phyloP scores from a whole-genome alignment of 2,888 invertebrate species.

The Dugesia japonica region DNA sequence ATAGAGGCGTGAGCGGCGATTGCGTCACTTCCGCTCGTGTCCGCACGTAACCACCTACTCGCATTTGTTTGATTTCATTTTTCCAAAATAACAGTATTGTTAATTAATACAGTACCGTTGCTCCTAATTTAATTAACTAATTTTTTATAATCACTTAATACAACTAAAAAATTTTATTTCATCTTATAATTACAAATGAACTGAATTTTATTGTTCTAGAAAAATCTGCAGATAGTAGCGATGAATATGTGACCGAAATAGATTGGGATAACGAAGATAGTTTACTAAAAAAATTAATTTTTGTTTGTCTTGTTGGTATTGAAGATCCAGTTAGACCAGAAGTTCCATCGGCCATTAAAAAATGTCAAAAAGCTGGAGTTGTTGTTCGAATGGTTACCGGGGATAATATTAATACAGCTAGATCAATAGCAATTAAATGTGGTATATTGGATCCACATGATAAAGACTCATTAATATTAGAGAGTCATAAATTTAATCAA shows the following conservation, averaged over 20 bases:
- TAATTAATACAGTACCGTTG: no score
- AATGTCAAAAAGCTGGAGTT: constrained; percentile 90
- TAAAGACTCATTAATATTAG: constrained; percentile 75
- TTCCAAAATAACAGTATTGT: no score
- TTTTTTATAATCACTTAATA: no score
- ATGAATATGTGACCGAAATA: constrained; percentile 17
- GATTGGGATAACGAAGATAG: constrained; percentile 35
- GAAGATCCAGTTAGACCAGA: constrained; percentile 96
- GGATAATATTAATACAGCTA: constrained; percentile 93
- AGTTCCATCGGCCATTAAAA: constrained; percentile 70
- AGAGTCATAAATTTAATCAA: constrained; percentile 87
- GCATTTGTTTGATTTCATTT: no score
- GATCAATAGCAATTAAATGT: constrained; percentile 90
- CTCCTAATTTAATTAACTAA: no score
- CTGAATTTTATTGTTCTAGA: no score
- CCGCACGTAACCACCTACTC: no score
- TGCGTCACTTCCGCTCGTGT: no score
- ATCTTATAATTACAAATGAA: no score
- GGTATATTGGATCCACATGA: constrained; percentile 76
- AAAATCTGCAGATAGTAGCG: not conserved
- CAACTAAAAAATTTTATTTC: no score
- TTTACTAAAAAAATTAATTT: constrained; percentile 56
- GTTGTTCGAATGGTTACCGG: constrained; percentile 98
- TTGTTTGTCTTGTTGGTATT: constrained; percentile 85
- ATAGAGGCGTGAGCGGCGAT: no score